Percentiles rank a stretch among this genome's conserved stretches.
phyloP scores from a whole-genome alignment of 2,113 vertebrate species.

The Microtus pennsylvanicus region DNA sequence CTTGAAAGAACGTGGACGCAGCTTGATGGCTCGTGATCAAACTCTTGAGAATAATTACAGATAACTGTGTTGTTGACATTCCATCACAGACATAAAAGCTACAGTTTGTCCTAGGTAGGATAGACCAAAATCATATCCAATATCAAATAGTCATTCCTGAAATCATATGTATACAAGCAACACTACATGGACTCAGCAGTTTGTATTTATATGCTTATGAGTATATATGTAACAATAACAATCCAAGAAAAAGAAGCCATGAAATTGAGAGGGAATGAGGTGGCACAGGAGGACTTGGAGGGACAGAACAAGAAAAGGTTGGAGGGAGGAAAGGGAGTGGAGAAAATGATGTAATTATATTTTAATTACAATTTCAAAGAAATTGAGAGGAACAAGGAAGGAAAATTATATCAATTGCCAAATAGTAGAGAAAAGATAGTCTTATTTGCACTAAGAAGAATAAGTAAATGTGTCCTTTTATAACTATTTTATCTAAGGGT shows the following conservation, averaged over 20 bases:
- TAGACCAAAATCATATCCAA: slow-evolving; percentile 40
- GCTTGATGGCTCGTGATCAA: not conserved
- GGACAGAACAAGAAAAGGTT: not conserved
- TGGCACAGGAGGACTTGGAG: not conserved
- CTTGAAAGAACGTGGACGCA: slow-evolving; percentile 12
- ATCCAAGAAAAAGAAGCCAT: not conserved
- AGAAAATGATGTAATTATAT: not conserved
- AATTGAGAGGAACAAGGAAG: not conserved
- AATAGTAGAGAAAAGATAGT: not conserved
- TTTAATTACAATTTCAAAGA: not conserved
- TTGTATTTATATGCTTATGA: not conserved
- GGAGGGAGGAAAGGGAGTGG: not conserved
- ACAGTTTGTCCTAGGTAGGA: not conserved
- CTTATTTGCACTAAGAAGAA: slow-evolving; percentile 12
- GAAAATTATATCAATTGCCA: not conserved
- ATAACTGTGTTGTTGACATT: not conserved
- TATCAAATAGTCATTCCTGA: not conserved
- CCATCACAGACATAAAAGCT: not conserved
- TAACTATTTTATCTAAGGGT: not conserved
- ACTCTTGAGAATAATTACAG: slow-evolving; percentile 15
- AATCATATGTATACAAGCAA: not conserved
- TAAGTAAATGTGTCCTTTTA: not conserved
- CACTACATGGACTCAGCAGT: not conserved
- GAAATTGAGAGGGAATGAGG: not conserved
- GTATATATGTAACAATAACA: not conserved